Evolutionary conservation across 2,888 invertebrate species (phyloP).

Genomic region (Xanthostigma xanthostigma): DNA sequence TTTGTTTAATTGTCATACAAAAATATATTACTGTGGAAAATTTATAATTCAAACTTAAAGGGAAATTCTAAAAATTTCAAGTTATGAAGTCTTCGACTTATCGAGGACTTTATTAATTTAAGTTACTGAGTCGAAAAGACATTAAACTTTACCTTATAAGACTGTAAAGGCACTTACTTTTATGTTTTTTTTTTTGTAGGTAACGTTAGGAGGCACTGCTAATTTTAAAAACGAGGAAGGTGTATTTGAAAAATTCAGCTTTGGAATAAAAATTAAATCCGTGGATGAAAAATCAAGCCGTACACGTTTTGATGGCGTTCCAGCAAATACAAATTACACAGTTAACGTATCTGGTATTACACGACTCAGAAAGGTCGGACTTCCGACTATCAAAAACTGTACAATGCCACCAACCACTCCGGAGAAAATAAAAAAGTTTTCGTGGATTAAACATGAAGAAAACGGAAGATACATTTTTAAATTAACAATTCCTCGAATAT

Average conservation of each 20-base stretch:
- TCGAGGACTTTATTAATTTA: no score
- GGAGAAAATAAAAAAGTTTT: constrained; percentile 39
- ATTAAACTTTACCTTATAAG: no score
- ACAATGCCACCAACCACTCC: constrained; percentile 57
- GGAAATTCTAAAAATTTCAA: no score
- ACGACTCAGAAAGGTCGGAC: constrained; percentile 56
- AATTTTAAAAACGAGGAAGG: constrained; percentile 37
- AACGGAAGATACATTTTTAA: constrained; percentile 58
- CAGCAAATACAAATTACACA: constrained; percentile 73
- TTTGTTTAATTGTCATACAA: neutral
- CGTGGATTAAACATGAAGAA: constrained; percentile 46
- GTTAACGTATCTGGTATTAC: constrained; percentile 65
- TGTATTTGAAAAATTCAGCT: constrained; percentile 32
- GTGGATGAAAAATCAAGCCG: constrained; percentile 34
- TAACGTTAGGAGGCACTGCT: constrained; percentile 37
- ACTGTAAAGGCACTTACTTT: no score
- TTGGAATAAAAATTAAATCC: constrained; percentile 42
- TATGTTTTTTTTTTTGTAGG: constrained; percentile 16
- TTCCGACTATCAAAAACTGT: constrained; percentile 46
- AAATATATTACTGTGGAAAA: no score
- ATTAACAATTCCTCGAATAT: constrained; percentile 56
- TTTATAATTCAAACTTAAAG: no score
- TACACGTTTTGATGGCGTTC: constrained; percentile 49
- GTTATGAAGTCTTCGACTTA: no score
- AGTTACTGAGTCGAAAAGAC: no score